Conservation (phyloP, 1,140 invertebrate species). For the Mya arenaria region DNA sequence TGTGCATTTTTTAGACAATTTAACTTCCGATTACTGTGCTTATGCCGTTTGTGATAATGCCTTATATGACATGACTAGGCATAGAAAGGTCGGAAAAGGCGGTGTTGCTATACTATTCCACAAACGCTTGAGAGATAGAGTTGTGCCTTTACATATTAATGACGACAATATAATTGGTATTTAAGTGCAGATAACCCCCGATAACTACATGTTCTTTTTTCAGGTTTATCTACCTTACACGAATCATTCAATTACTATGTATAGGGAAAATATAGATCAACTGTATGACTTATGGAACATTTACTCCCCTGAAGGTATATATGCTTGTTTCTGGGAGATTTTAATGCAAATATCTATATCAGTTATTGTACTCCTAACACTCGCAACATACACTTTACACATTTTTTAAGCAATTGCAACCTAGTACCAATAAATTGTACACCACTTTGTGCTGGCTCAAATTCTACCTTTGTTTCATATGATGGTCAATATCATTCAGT, state of each 20-base stretch:
- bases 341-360: too few relatives aligned
- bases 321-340: too few relatives aligned
- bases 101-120: constrained; percentile 30
- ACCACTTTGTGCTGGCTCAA: too few relatives aligned
- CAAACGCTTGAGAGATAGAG: not conserved
- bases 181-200: constrained; percentile 11
- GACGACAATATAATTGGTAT: constrained; percentile 28
- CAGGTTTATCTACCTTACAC: constrained; percentile 24
- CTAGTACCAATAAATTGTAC: too few relatives aligned
- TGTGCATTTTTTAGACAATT: constrained; percentile 15
- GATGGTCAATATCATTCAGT: too few relatives aligned
- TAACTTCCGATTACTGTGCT: not conserved
- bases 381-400: too few relatives aligned
- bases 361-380: too few relatives aligned
- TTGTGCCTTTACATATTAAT: constrained; percentile 8
- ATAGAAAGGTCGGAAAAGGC: not conserved
- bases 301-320: too few relatives aligned
- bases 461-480: too few relatives aligned
- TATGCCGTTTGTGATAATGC: constrained; percentile 7
- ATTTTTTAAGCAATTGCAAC: too few relatives aligned
- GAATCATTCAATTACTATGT: constrained; percentile 10
- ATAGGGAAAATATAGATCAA: constrained; percentile 12
- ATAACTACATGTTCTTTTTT: constrained; percentile 8
- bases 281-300: constrained; percentile 17
- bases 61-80: not conserved